These are phyloP conservation scores for Chionomys nivalis DNA, from an alignment of 2,113 vertebrate species.

Conservation along the genomic window DNA sequence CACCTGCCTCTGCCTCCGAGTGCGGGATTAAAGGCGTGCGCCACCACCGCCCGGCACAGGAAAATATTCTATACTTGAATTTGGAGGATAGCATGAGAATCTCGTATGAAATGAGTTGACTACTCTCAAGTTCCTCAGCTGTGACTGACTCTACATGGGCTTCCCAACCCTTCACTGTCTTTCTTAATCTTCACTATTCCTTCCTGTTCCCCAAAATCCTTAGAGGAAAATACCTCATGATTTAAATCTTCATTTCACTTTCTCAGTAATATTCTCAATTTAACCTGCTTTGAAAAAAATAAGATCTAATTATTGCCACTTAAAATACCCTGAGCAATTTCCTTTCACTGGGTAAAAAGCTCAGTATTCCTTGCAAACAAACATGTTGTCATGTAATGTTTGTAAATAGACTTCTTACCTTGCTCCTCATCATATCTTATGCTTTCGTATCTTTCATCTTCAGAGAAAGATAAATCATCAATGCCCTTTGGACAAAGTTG, in stretches of 20 bases:
- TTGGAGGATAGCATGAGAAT: not conserved
- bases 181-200: not conserved
- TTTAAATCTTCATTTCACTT: not conserved
- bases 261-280: not conserved
- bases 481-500: not conserved
- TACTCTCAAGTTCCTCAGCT: not conserved
- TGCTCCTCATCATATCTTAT: not conserved
- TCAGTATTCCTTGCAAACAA: not conserved
- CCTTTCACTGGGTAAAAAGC: not conserved
- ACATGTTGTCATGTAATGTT: not conserved
- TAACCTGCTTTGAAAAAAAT: not conserved
- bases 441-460: not conserved
- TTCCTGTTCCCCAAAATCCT: not conserved
- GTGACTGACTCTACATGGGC: not conserved
- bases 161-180: not conserved
- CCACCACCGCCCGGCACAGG: no score
- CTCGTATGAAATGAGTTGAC: not conserved
- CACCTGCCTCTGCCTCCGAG: no score
- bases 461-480: not conserved
- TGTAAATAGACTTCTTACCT: not conserved
- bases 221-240: not conserved
- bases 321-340: not conserved
- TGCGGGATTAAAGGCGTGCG: no score
- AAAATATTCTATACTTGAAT: not conserved
- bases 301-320: not conserved